Conservation (phyloP, 2,888 invertebrate species). For the Tiliacea aurago region DNA sequence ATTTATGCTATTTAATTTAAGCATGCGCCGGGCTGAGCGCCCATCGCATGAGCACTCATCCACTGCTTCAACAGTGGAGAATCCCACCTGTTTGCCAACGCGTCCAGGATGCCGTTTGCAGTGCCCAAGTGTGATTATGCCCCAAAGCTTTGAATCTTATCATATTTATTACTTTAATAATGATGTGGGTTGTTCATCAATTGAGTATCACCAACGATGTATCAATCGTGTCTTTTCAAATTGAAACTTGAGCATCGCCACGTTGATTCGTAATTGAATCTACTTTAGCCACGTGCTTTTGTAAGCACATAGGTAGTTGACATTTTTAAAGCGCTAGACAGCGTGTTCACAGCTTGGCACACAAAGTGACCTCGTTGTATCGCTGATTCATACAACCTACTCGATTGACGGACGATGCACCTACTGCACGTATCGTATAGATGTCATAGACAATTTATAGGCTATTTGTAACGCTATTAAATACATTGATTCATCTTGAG, state of each 20-base stretch:
- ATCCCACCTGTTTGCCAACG: no score
- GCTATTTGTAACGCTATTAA: background rate
- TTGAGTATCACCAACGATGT: background rate
- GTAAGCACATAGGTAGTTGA: constrained; percentile 27
- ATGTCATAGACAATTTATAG: no score
- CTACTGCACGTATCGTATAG: background rate
- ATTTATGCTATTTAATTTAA: no score
- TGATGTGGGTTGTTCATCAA: background rate
- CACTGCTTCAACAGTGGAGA: no score
- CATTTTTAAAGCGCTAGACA: constrained; percentile 49
- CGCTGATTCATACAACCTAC: constrained; percentile 53
- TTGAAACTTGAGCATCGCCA: constrained; percentile 1
- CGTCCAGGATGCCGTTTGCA: no score
- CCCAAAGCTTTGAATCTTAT: background rate
- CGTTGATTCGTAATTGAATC: constrained; percentile 22
- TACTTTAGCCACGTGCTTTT: background rate
- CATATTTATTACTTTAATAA: background rate
- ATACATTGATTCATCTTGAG: background rate
- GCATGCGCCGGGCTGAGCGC: no score
- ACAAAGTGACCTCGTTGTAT: constrained; percentile 20
- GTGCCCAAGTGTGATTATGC: no score
- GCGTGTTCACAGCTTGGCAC: constrained; percentile 53
- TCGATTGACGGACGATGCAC: constrained; percentile 6
- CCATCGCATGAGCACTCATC: no score
- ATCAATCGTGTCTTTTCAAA: background rate